These are phyloP conservation scores for Halichoeres trimaculatus DNA, from an alignment of 2,113 vertebrate species.

Conservation along the genomic window DNA sequence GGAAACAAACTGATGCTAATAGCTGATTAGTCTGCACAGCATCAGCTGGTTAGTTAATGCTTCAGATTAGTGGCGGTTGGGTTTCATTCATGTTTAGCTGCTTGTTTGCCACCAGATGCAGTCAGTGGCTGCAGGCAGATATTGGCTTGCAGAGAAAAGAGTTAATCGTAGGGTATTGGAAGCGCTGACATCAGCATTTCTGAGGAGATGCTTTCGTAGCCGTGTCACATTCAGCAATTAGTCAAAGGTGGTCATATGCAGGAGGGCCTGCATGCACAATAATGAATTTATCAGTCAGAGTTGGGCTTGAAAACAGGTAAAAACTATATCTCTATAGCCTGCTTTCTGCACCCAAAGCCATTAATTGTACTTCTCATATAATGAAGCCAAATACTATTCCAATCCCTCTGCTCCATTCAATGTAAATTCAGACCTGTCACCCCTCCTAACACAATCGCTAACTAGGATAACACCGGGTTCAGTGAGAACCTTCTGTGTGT, in stretches of 20 bases:
- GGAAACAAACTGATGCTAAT: slow-evolving; percentile 7
- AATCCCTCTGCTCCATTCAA: background rate
- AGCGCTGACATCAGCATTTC: slow-evolving; percentile 65
- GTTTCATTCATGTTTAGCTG: slow-evolving; percentile 32
- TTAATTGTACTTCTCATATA: background rate
- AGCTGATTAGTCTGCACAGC: slow-evolving; percentile 29
- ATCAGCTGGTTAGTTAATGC: slow-evolving; percentile 18
- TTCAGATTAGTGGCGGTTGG: background rate
- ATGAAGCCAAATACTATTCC: too few relatives aligned
- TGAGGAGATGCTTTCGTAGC: slow-evolving; percentile 45
- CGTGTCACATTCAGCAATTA: slow-evolving; percentile 44
- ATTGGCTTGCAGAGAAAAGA: slow-evolving; percentile 2
- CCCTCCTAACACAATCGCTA: background rate
- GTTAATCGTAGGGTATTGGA: slow-evolving; percentile 40
- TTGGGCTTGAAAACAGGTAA: background rate
- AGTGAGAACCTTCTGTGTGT: background rate
- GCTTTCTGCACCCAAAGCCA: background rate
- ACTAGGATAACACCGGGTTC: background rate
- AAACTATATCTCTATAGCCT: background rate
- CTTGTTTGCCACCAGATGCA: slow-evolving; percentile 2
- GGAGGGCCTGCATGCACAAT: background rate
- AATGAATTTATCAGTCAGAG: background rate
- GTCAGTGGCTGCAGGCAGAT: slow-evolving; percentile 10
- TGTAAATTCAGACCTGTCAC: slow-evolving; percentile 24
- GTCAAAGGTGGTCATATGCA: slow-evolving; percentile 24